Evolutionary conservation across 2,113 vertebrate species (phyloP), one percentile per base, ranked within the genome.

Genomic region (Semicossyphus pulcher): DNA sequence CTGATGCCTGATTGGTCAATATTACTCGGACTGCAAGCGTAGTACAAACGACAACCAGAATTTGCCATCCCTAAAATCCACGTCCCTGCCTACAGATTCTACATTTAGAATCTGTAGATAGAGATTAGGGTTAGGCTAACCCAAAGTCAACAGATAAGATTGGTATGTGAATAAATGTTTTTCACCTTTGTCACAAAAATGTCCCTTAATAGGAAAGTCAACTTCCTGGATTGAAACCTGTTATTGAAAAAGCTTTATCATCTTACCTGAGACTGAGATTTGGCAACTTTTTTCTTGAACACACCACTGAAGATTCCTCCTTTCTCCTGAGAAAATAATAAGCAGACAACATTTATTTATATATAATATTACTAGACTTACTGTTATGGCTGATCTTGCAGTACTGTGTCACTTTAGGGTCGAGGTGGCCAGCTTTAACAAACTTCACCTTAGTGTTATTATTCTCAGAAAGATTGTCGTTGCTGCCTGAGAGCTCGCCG

Each of bases 281-380:
- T 86, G 12, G 80, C n/a, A 1, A 16, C 48, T 47, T 81, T 89
- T n/a, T 86, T 85, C 53, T 37, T 90, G 45, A 91, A 91, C 53
- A 89, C 28, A 5, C 78, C 78, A 5, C 77, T 28, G 1, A 90
- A 79, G 28, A 89, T 15, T 67, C 85, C 89, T 78, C 78, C 78
- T 69, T 84, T 89, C 29, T 88, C 89, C 84, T 89, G 39, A 32
- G 28, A 32, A 70, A 57, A 49, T 3, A 39, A 54, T 0, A 63
- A 0, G 3, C n/a, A 34, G 59, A 14, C 0, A 5, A 56, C n/a
- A n/a, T n/a, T n/a, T n/a, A n/a, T n/a, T n/a, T n/a, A 12, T 3
- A 21, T 32, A 52, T 15, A 44, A 37, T 12, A 16, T 32, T 1
- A 16, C 1, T 16, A 25, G 15, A 36, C 6, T 21, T 10, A 20